A percentile compares a stretch with the other conserved stretches of the same genome.
These are phyloP conservation scores for Sebastiscus albofasciatus DNA, from an alignment of 2,797 vertebrate species.

Conservation along the genomic window DNA sequence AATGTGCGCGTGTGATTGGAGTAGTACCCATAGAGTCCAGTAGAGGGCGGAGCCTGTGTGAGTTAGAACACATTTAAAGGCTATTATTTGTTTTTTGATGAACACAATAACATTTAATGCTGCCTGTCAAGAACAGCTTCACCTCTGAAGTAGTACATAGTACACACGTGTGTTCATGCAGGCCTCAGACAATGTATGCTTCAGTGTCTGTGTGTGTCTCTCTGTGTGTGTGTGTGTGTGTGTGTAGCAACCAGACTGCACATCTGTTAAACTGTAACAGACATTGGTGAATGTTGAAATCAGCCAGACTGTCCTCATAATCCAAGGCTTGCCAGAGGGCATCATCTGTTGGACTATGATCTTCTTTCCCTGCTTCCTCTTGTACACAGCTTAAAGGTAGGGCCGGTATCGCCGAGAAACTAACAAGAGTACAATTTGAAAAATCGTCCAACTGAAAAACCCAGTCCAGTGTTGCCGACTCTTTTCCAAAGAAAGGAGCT, in stretches of 20 bases:
- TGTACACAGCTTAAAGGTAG: not conserved
- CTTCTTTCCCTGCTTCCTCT: slow-evolving; percentile 34
- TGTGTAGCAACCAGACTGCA: slow-evolving; percentile 34
- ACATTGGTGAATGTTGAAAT: slow-evolving; percentile 62
- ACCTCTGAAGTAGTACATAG: not conserved
- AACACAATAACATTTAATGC: not conserved
- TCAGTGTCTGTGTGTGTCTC: not conserved
- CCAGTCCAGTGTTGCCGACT: too few species aligned
- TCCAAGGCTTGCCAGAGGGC: slow-evolving; percentile 24
- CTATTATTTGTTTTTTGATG: not conserved
- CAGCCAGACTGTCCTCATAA: slow-evolving; percentile 50
- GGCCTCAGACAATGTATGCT: not conserved
- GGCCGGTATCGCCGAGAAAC: too few species aligned
- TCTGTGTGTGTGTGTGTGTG: not conserved
- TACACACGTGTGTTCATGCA: not conserved
- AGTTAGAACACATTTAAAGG: not conserved
- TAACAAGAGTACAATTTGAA: too few species aligned
- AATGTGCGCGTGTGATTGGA: too few species aligned
- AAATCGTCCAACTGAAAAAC: too few species aligned
- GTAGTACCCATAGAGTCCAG: too few species aligned
- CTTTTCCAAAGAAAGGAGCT: too few species aligned
- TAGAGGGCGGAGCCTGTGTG: too few species aligned
- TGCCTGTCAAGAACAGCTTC: not conserved
- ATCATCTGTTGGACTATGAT: slow-evolving; percentile 49
- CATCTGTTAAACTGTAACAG: slow-evolving; percentile 67